Conservation (phyloP, 2,113 vertebrate genomes). For the Vidua chalybeata region DNA sequence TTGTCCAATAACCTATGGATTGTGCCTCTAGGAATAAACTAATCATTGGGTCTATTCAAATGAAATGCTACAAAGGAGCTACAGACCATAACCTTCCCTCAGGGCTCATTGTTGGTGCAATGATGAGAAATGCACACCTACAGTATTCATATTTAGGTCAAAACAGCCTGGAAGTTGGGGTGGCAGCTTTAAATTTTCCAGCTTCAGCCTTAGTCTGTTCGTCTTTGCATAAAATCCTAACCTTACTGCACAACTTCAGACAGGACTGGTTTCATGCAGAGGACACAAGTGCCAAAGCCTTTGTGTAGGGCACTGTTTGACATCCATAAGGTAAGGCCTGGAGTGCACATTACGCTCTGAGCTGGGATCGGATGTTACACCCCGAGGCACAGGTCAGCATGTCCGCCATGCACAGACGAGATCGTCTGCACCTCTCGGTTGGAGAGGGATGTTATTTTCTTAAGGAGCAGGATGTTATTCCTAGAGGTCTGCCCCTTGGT, state of each 20-base stretch:
- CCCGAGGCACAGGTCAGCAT: constrained; percentile 55
- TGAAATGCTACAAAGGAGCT: not conserved
- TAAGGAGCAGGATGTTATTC: constrained; percentile 74
- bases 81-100: not conserved
- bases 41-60: not conserved
- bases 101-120: not conserved
- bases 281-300: not conserved
- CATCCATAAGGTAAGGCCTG: not conserved
- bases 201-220: not conserved
- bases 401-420: constrained; percentile 39
- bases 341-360: not conserved
- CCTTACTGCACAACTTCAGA: not conserved
- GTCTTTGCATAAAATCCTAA: not conserved
- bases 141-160: not conserved
- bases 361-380: constrained; percentile 29
- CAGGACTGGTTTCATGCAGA: not conserved
- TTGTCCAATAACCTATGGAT: not conserved
- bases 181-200: not conserved
- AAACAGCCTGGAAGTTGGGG: not conserved
- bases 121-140: not conserved
- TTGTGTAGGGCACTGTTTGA: not conserved
- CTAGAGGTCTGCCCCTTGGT: constrained; percentile 70
- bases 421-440: constrained; percentile 35
- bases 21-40: not conserved
- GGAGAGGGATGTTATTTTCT: constrained; percentile 71